Evolutionary conservation across 2,888 invertebrate genomes (phyloP), one percentile per base, ranked within the genome.

Genomic region (Caenorhabditis japonica): DNA sequence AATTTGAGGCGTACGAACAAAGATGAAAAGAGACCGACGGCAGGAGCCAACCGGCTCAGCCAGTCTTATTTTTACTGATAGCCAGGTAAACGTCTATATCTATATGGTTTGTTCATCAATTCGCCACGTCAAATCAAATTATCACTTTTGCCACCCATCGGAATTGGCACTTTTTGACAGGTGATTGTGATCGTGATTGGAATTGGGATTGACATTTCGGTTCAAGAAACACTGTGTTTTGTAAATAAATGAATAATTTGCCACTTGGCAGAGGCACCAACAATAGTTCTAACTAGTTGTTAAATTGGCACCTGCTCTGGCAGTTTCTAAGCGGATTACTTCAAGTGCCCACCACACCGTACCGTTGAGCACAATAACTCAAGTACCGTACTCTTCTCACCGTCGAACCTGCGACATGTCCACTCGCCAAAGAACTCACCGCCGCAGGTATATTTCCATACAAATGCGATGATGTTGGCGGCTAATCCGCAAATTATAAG

Each of bases 401-500:
- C n/a, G n/a, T n/a, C n/a, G n/a, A n/a, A n/a, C n/a, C n/a, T n/a
- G n/a, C n/a, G n/a, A n/a, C n/a, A n/a, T n/a, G 4, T 4, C 3
- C 17, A 27, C 13, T 27, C 43, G 36, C 41, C 39, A 64, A 64
- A 49, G 46, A 39, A 52, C 55, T 43, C 41, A 44, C 64, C 64
- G 64, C 33, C 49, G 13, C 36, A 33, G 8, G 49, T n/a, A n/a
- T 70, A 61, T 70, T 70, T 62, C 51, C 61, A 61, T 56, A 61
- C 61, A 58, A 61, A 61, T 51, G 60, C 41, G 62, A 62, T 55
- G 55, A 53, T 62, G 62, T 53, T 7, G 52, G 25, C 62, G 70
- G 70, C 70, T 71, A 71, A 71, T 71, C 62, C 70, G 41, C 60
- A 71, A 62, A 71, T 64, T 71, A 71, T 64, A 64, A 71, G 71